phyloP scores from a whole-genome alignment of 2,888 invertebrate genomes.

The Ormyrus pomaceus region DNA sequence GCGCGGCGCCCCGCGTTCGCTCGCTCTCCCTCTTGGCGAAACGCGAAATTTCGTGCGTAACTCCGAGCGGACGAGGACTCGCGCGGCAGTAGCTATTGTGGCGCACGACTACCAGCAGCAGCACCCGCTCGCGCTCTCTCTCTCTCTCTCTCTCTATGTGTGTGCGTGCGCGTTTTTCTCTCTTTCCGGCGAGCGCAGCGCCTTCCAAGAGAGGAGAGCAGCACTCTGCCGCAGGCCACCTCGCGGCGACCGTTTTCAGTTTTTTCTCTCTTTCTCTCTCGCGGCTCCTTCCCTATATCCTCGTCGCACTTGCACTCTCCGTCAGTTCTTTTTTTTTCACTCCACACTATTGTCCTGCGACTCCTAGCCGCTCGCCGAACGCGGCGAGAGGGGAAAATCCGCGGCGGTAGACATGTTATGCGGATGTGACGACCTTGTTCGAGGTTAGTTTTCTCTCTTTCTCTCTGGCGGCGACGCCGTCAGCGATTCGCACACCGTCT shows the following conservation, averaged over 20 bases:
- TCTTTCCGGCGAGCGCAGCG: constrained; percentile 55
- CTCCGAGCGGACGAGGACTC: not conserved
- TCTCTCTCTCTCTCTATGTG: not conserved
- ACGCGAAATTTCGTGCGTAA: not conserved
- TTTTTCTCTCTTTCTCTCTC: not conserved
- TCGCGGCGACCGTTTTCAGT: constrained; percentile 48
- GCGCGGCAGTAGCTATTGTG: not conserved
- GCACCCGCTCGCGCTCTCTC: not conserved
- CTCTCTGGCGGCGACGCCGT: not conserved
- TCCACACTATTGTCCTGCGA: not conserved
- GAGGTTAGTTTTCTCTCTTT: constrained; percentile 53
- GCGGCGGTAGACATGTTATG: not conserved
- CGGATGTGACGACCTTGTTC: constrained; percentile 55
- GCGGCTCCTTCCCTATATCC: not conserved
- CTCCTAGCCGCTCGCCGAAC: not conserved
- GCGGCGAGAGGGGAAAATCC: not conserved
- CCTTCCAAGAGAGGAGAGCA: constrained; percentile 30
- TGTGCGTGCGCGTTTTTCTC: constrained; percentile 42
- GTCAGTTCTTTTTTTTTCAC: not conserved
- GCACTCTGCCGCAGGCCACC: constrained; percentile 29
- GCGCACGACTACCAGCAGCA: too few species aligned
- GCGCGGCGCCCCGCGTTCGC: not conserved
- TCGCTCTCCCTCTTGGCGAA: not conserved
- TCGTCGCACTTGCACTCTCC: not conserved
- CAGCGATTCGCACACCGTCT: not conserved